Base-by-base conservation (phyloP, 2,888 invertebrate species). In the Orthonychiurus folsomi region DNA sequence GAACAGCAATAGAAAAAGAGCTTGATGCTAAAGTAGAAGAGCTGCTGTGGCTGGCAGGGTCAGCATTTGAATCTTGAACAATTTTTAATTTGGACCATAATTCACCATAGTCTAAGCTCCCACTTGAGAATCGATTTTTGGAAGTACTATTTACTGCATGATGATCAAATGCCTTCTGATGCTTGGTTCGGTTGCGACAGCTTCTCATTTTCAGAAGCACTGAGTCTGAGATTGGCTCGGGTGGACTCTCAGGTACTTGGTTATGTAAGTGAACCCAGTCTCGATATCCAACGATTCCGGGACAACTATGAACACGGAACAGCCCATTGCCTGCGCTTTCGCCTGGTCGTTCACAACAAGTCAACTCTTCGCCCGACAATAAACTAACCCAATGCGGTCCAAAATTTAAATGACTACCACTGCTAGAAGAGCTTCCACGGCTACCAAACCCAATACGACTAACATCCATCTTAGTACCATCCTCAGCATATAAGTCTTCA, bases 301-400 rank as follows among this genome's bases (percentile, higher is more conserved):
- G 75, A 65, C 75, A 75, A 50, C 74, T 74, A 54, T 74, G 73
- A 54, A 74, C 74, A 25, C 75, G 62, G 60, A 74, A 74, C 5
- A 74, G 68, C 52, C 73, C 68, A 56, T 73, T 71, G 24, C 67
- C 62, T 37, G 15, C 37, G 15, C 37, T 37, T 37, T 37, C 37
- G 20, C 59, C 63, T 54, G 60, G 63, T 61, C 66, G 60, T 28
- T 65, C 65, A 63, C 68, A 68, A 55, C 68, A 68, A 15, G 61
- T 61, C 59, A 66, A 57, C 57, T 66, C 66, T 27, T 66, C 58
- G 21, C 65, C 65, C 24, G 66, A 65, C 56, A 68, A 62, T 27
- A 68, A 57, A 62, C 64, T 66, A 50, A 68, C 64, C 66, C 68
- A 68, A 55, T 64, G 64, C 23, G 61, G 61, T 25, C 66, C 66